A percentile compares a stretch with the other conserved stretches of the same genome.
These are phyloP conservation scores for Microdon myrmicae DNA, from an alignment of 2,888 invertebrate species.

Conservation along the genomic window DNA sequence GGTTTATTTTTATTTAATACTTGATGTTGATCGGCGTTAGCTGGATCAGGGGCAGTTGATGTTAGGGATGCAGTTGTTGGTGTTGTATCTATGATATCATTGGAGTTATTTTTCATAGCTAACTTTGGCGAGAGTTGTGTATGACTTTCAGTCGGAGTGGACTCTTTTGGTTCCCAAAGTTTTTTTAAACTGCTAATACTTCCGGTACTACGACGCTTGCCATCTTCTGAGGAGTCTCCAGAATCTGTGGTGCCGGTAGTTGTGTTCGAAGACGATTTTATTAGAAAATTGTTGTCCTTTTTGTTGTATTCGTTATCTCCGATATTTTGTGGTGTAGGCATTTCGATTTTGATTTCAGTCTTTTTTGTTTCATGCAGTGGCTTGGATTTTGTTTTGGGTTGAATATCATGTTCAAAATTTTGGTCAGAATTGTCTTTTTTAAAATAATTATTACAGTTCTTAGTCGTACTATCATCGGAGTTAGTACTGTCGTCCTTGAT, in stretches of 20 bases:
- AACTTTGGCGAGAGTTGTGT: slow-evolving; percentile 69
- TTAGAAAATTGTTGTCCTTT: slow-evolving; percentile 59
- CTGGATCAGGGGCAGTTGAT: slow-evolving; percentile 43
- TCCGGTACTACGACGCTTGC: slow-evolving; percentile 90
- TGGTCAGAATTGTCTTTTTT: slow-evolving; percentile 43
- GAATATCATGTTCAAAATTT: slow-evolving; percentile 47
- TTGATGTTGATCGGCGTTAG: slow-evolving; percentile 38
- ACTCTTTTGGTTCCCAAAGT: slow-evolving; percentile 87
- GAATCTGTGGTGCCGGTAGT: slow-evolving; percentile 42
- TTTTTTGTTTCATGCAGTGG: slow-evolving; percentile 60
- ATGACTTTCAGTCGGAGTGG: slow-evolving; percentile 44
- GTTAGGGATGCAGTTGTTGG: slow-evolving; percentile 50
- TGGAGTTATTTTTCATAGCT: slow-evolving; percentile 66
- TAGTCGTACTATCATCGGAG: slow-evolving; percentile 47
- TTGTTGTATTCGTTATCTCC: slow-evolving; percentile 59
- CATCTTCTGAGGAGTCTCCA: slow-evolving; percentile 67
- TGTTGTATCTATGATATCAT: slow-evolving; percentile 57
- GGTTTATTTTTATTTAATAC: slow-evolving; percentile 70
- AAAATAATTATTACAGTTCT: slow-evolving; percentile 48
- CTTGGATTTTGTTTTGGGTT: slow-evolving; percentile 50
- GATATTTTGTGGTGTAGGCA: slow-evolving; percentile 53
- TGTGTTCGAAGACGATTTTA: slow-evolving; percentile 29
- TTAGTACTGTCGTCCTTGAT: slow-evolving; percentile 54
- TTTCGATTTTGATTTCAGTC: slow-evolving; percentile 68
- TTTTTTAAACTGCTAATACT: slow-evolving; percentile 93